Percentiles rank a stretch among this genome's conserved stretches.
These are phyloP conservation scores for Psix sp. DNA, from an alignment of 1,140 invertebrate species.

Conservation along the genomic window DNA sequence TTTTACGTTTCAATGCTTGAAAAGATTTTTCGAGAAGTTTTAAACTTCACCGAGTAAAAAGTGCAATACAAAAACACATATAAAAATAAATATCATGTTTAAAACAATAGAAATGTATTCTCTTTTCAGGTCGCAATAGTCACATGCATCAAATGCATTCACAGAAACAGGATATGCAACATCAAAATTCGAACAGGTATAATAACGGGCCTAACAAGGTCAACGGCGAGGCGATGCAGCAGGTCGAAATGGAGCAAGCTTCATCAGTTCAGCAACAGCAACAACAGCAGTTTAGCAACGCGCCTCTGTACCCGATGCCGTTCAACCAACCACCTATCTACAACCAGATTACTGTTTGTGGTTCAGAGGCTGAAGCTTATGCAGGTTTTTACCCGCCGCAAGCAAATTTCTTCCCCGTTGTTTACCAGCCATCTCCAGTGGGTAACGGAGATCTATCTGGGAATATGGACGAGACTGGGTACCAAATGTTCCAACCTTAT, in stretches of 20 bases:
- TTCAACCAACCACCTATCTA: constrained; percentile 30
- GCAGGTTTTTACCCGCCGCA: constrained; percentile 8
- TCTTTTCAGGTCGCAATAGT: constrained; percentile 25
- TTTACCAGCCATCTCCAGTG: not conserved
- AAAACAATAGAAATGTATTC: not conserved
- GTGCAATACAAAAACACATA: no score
- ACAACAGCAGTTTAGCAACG: constrained; percentile 6
- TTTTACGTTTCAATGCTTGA: no score
- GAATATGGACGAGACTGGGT: constrained; percentile 3
- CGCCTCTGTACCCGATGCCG: constrained; percentile 8
- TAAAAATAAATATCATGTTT: no score
- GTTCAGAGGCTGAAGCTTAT: constrained; percentile 12
- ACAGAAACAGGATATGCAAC: constrained; percentile 8
- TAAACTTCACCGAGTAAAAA: no score
- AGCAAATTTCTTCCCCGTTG: constrained; percentile 10
- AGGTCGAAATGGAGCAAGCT: not conserved
- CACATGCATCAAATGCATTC: constrained; percentile 13
- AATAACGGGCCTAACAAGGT: constrained; percentile 5
- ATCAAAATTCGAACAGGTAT: constrained; percentile 10
- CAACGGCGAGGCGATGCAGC: not conserved
- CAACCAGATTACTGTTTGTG: constrained; percentile 17
- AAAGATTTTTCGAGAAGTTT: no score
- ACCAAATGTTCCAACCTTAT: constrained; percentile 13
- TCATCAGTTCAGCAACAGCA: not conserved
- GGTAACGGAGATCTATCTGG: constrained; percentile 4